phyloP scores from a whole-genome alignment of 1,140 invertebrate species.

The Gonioctena quinquepunctata region DNA sequence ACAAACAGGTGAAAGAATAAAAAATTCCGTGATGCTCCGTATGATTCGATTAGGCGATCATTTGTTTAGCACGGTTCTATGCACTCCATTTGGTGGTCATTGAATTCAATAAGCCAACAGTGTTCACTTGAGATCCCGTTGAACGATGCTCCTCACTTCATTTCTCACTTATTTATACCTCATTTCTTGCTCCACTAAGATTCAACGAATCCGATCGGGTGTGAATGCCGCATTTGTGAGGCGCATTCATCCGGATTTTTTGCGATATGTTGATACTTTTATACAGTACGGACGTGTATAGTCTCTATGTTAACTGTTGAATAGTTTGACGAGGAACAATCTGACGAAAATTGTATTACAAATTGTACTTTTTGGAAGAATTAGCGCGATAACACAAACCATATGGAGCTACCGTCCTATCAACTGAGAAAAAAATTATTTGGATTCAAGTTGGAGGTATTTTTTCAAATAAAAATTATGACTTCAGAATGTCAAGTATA shows the following conservation, averaged over 20 bases:
- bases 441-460: too few species aligned
- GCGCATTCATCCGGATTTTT: neutral
- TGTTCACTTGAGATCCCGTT: conserved; percentile 16
- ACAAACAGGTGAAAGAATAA: conserved; percentile 6
- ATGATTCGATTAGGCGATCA: conserved; percentile 23
- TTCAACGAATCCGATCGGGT: neutral
- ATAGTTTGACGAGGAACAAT: too few species aligned
- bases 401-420: too few species aligned
- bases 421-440: too few species aligned
- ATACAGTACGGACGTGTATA: too few species aligned
- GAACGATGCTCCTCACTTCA: conserved; percentile 14
- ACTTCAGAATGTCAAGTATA: too few species aligned
- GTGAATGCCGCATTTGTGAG: neutral
- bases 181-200: conserved; percentile 2
- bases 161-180: conserved; percentile 11
- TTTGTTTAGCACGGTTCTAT: conserved; percentile 20
- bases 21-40: neutral
- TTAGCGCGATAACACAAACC: too few species aligned
- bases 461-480: too few species aligned
- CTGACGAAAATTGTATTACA: too few species aligned
- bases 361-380: too few species aligned
- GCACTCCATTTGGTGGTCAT: conserved; percentile 24
- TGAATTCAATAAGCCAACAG: conserved; percentile 22
- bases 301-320: too few species aligned
- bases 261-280: too few species aligned